These are phyloP conservation scores for Eonycteris spelaea DNA, from an alignment of 2,113 vertebrate species.

Conservation along the genomic window DNA sequence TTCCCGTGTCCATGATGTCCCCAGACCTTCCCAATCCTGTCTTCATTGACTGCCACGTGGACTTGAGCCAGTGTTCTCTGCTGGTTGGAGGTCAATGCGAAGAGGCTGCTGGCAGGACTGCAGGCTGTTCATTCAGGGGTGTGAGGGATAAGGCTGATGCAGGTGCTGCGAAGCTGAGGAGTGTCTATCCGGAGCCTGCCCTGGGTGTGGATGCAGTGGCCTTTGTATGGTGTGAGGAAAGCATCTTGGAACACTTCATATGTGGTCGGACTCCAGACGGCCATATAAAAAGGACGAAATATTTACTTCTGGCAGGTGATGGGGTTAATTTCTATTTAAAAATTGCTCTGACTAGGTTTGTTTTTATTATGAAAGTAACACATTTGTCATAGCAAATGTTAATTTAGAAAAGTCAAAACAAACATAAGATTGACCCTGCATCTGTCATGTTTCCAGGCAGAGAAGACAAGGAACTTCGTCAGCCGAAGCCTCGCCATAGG, in stretches of 20 bases:
- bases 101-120: not conserved
- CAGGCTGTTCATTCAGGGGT: fast-evolving
- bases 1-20: not conserved
- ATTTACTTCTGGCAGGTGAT: not conserved
- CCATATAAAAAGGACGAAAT: not conserved
- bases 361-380: not conserved
- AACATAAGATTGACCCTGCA: not conserved
- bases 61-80: not conserved
- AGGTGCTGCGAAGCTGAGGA: not conserved
- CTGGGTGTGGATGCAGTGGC: fast-evolving
- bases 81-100: not conserved
- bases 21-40: not conserved
- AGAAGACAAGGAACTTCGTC: slow-evolving; percentile 74
- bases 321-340: not conserved
- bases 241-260: not conserved
- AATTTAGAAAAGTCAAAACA: not conserved
- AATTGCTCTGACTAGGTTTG: not conserved
- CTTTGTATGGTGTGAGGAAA: not conserved
- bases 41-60: not conserved
- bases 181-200: not conserved
- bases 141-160: not conserved
- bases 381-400: not conserved
- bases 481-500: slow-evolving; percentile 70
- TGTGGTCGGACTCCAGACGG: not conserved
- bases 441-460: slow-evolving; percentile 59